A percentile compares a stretch with the other conserved stretches of the same genome.
Evolutionary conservation across 2,888 invertebrate species (phyloP).

Genomic region (Phengaris arion): DNA sequence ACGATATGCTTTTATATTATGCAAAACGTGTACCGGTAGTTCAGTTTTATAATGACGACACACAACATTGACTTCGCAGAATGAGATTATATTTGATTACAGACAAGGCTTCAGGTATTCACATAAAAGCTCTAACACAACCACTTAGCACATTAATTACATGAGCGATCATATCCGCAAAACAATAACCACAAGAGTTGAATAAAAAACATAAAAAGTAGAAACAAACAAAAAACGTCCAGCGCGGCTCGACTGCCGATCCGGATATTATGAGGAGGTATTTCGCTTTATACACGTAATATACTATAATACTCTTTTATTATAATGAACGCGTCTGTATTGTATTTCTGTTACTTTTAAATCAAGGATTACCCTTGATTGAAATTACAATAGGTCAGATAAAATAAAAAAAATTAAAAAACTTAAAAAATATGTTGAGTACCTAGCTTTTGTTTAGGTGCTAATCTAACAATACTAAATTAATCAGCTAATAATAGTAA

Average conservation of each 20-base stretch:
- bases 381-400: neutral
- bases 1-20: too few relatives aligned
- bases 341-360: neutral
- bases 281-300: conserved; percentile 22
- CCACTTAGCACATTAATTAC: conserved; percentile 14
- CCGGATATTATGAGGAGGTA: conserved; percentile 25
- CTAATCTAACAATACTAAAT: too few relatives aligned
- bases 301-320: conserved; percentile 16
- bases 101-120: neutral
- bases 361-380: neutral
- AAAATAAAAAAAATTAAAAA: too few relatives aligned
- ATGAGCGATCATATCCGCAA: conserved; percentile 21
- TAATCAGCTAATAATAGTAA: too few relatives aligned
- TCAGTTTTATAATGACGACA: too few relatives aligned
- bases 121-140: neutral
- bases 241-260: conserved; percentile 7
- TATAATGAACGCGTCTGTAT: neutral
- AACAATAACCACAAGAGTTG: conserved; percentile 22
- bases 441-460: too few relatives aligned
- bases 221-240: conserved; percentile 3
- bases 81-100: neutral
- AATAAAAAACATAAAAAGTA: conserved; percentile 20
- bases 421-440: too few relatives aligned
- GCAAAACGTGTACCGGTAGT: too few relatives aligned
- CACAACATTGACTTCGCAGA: too few relatives aligned